These are phyloP conservation scores for Emmelina monodactyla DNA, from an alignment of 2,888 invertebrate genomes.

Conservation along the genomic window DNA sequence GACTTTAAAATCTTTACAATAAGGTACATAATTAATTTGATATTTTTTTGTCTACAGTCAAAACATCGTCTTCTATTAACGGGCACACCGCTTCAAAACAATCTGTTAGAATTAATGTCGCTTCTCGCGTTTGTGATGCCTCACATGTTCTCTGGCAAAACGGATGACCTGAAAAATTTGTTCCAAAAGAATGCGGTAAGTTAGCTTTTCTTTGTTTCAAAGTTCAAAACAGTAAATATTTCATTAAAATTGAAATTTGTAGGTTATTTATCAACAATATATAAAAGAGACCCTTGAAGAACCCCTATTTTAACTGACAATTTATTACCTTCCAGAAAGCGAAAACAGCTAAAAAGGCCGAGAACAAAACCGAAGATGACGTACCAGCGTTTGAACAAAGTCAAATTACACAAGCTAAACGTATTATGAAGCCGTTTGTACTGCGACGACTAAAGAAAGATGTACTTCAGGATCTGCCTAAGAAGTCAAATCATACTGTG, in stretches of 20 bases:
- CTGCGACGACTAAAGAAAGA: constrained; percentile 87
- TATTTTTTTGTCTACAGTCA: no score
- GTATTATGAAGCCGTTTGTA: constrained; percentile 96
- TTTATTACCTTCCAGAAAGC: constrained; percentile 62
- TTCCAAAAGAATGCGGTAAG: constrained; percentile 80
- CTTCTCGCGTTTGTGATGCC: constrained; percentile 96
- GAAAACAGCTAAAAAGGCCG: constrained; percentile 55
- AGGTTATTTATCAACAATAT: no score
- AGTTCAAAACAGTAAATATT: no score
- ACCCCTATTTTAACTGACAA: no score
- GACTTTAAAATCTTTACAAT: no score
- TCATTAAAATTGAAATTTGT: no score
- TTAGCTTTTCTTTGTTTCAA: no score
- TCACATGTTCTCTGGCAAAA: constrained; percentile 88
- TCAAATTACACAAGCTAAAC: constrained; percentile 91
- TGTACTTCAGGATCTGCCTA: constrained; percentile 85
- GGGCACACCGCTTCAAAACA: constrained; percentile 97
- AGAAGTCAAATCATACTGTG: constrained; percentile 77
- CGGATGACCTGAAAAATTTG: constrained; percentile 84
- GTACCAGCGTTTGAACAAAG: constrained; percentile 85
- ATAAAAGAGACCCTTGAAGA: no score
- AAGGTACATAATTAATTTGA: no score
- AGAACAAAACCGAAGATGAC: constrained; percentile 61
- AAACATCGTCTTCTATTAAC: constrained; percentile 87
- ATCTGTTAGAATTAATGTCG: constrained; percentile 94